A percentile compares a stretch with the other conserved stretches of the same genome.
phyloP scores from a whole-genome alignment of 2,113 vertebrate species.

The Oophaga pumilio region DNA sequence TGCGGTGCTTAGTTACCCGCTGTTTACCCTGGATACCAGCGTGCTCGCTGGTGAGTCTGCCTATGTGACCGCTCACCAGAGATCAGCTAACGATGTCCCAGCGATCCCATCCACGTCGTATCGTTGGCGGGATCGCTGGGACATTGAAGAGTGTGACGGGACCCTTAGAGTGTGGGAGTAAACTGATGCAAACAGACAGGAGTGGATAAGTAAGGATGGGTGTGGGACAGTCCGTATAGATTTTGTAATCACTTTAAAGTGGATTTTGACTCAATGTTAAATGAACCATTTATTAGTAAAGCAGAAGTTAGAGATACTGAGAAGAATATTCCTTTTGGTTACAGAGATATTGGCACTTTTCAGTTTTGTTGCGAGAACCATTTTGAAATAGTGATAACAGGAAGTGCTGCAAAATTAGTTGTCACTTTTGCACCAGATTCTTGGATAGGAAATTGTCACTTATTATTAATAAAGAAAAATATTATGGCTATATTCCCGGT shows the following conservation, averaged over 20 bases:
- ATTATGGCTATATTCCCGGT: not conserved
- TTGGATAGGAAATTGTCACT: not conserved
- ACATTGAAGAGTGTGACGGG: too few species aligned
- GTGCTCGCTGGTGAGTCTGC: too few species aligned
- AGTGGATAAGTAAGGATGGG: not conserved
- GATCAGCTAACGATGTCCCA: too few species aligned
- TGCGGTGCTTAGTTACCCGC: too few species aligned
- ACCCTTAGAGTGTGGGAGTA: not conserved
- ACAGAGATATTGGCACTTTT: slow-evolving; percentile 1
- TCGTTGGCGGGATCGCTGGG: too few species aligned
- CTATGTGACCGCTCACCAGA: too few species aligned
- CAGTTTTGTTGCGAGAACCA: not conserved
- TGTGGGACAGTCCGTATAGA: not conserved
- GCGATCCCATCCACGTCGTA: too few species aligned
- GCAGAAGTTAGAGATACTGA: not conserved
- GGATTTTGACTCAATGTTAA: not conserved
- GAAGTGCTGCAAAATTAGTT: not conserved
- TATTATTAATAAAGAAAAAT: not conserved
- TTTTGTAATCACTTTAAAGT: not conserved
- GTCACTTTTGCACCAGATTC: not conserved
- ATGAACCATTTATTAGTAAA: not conserved
- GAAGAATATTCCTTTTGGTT: not conserved
- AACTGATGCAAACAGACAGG: not conserved
- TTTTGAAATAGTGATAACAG: not conserved
- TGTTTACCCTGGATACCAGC: too few species aligned